Conservation (phyloP, 2,888 invertebrate species). For the Aphodius sticticus region DNA sequence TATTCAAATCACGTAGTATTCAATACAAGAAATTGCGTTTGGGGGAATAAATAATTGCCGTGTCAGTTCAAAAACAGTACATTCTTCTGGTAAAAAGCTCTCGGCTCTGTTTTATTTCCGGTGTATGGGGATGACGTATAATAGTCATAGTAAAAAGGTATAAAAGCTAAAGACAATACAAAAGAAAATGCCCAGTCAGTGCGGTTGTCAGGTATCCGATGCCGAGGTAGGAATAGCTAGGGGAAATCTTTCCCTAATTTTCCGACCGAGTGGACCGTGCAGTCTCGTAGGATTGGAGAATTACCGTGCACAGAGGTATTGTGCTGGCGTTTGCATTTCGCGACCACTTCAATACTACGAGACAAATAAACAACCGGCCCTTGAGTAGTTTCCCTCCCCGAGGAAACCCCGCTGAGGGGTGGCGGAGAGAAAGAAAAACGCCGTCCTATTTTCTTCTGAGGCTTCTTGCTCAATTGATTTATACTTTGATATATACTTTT, state of each 20-base stretch:
- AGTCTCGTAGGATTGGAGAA: slow-evolving; percentile 34
- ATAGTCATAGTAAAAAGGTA: neutral
- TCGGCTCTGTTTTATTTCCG: neutral
- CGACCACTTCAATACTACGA: slow-evolving; percentile 28
- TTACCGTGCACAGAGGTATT: slow-evolving; percentile 24
- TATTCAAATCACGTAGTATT: no score
- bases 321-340: slow-evolving; percentile 37
- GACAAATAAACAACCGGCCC: slow-evolving; percentile 10
- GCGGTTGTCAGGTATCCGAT: slow-evolving; percentile 21
- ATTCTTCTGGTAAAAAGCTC: no score
- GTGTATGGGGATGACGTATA: neutral
- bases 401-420: neutral
- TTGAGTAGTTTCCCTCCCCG: neutral
- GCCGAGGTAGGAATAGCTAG: slow-evolving; percentile 13
- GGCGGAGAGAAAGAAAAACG: slow-evolving; percentile 10
- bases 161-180: neutral
- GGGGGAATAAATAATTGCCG: no score
- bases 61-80: no score
- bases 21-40: no score
- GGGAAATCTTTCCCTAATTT: slow-evolving; percentile 44
- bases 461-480: slow-evolving; percentile 16
- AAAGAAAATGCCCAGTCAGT: slow-evolving; percentile 17
- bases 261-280: slow-evolving; percentile 45
- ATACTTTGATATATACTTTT: slow-evolving; percentile 4
- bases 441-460: slow-evolving; percentile 7